Evolutionary conservation across 2,888 invertebrate species (phyloP).

Genomic region (Maniola hyperantus): DNA sequence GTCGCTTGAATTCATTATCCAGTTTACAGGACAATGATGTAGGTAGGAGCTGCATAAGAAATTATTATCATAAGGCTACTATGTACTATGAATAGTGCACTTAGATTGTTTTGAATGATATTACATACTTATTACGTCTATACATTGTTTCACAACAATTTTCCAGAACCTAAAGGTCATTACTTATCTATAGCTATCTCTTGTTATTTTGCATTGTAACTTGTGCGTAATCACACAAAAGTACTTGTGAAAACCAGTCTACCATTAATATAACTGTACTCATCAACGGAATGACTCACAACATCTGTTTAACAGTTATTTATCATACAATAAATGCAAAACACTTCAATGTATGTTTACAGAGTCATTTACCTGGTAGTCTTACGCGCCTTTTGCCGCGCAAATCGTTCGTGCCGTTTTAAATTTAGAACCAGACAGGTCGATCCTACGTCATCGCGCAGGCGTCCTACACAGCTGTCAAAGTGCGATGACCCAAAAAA

Average conservation of each 20-base stretch:
- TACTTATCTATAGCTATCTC: conserved; percentile 2
- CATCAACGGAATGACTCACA: conserved; percentile 29
- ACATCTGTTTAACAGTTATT: conserved; percentile 15
- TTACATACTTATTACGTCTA: not conserved
- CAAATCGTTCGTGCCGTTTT: conserved; percentile 48
- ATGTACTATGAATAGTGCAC: not conserved
- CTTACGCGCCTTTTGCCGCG: conserved; percentile 41
- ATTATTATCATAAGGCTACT: not conserved
- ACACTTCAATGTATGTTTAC: conserved; percentile 11
- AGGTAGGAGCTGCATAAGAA: too few species aligned
- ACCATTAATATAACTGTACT: conserved; percentile 24
- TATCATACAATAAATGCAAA: conserved; percentile 9
- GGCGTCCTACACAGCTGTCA: conserved; percentile 72
- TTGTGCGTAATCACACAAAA: not conserved
- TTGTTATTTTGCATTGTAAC: not conserved
- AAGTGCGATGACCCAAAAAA: conserved; percentile 77
- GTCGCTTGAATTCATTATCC: too few species aligned
- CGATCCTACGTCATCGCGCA: conserved; percentile 77
- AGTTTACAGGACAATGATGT: too few species aligned
- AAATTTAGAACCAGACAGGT: conserved; percentile 73
- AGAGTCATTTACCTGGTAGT: conserved; percentile 22
- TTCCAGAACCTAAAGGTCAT: conserved; percentile 8
- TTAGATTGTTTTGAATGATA: not conserved
- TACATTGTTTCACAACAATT: conserved; percentile 5
- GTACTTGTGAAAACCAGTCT: not conserved